A percentile compares a stretch with the other conserved stretches of the same genome.
Evolutionary conservation across 2,113 vertebrate genomes (phyloP).

Genomic region (Phrynosoma platyrhinos): DNA sequence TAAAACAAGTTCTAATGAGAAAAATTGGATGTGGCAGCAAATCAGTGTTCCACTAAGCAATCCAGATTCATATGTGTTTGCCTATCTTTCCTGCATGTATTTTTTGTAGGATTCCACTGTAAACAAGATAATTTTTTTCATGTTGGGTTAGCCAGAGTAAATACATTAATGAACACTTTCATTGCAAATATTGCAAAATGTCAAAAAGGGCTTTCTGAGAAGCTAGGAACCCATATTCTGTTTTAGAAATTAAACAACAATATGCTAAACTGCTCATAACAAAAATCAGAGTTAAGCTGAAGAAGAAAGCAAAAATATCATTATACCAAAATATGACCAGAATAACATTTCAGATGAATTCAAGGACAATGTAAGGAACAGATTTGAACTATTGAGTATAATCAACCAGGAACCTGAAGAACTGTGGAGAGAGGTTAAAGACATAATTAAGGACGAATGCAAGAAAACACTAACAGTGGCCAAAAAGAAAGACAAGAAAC

Average conservation of each 20-base stretch:
- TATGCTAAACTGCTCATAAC: too few species aligned
- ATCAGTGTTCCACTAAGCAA: conserved; percentile 78
- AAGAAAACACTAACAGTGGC: too few species aligned
- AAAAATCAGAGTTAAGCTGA: too few species aligned
- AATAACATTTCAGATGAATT: too few species aligned
- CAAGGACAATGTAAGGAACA: too few species aligned
- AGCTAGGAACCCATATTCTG: conserved; percentile 63
- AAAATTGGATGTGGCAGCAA: conserved; percentile 79
- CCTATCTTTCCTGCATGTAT: conserved; percentile 73
- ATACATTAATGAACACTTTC: conserved; percentile 81
- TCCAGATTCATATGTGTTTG: conserved; percentile 79
- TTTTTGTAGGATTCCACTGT: conserved; percentile 80
- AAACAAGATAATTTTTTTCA: conserved; percentile 81
- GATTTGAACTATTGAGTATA: too few species aligned
- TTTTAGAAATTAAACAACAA: conserved; percentile 49
- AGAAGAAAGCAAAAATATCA: too few species aligned
- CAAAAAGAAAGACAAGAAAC: too few species aligned
- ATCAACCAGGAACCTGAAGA: too few species aligned
- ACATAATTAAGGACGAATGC: too few species aligned
- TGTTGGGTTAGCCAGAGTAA: conserved; percentile 82
- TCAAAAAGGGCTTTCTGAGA: conserved; percentile 67
- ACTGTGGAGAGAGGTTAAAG: too few species aligned
- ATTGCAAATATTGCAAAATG: conserved; percentile 76
- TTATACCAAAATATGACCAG: too few species aligned
- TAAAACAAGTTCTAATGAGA: conserved; percentile 85